These are phyloP conservation scores for Argopecten irradians DNA, from an alignment of 1,140 invertebrate genomes.

Conservation along the genomic window DNA sequence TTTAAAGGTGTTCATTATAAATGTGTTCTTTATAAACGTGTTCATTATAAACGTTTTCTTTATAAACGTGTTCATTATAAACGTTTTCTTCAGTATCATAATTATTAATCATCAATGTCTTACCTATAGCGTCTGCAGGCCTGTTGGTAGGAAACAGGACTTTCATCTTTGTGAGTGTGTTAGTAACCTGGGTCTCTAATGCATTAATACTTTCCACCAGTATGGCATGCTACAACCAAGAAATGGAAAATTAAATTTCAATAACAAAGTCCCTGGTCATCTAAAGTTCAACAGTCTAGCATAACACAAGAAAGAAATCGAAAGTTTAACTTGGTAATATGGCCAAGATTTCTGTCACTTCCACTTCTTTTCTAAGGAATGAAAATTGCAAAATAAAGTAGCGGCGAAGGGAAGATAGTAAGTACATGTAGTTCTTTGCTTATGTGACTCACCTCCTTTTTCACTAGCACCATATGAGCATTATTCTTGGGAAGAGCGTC, in stretches of 20 bases:
- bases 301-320: too few species aligned
- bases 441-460: slow-evolving; percentile 59
- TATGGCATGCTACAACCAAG: slow-evolving; percentile 57
- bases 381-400: too few species aligned
- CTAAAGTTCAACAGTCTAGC: too few species aligned
- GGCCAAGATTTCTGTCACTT: background rate
- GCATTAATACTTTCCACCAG: slow-evolving; percentile 53
- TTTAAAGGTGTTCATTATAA: too few species aligned
- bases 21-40: too few species aligned
- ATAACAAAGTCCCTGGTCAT: background rate
- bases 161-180: slow-evolving; percentile 71
- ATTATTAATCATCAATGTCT: slow-evolving; percentile 19
- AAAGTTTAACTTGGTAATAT: background rate
- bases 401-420: too few species aligned
- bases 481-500: slow-evolving; percentile 63
- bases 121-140: slow-evolving; percentile 66
- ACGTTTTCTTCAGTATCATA: too few species aligned
- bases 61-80: too few species aligned
- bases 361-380: too few species aligned
- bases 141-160: slow-evolving; percentile 65
- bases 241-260: background rate
- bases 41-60: too few species aligned
- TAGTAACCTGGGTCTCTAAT: slow-evolving; percentile 55
- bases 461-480: slow-evolving; percentile 59
- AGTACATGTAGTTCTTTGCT: too few species aligned